phyloP scores from a whole-genome alignment of 1,140 invertebrate species.

The Caligus rogercresseyi region DNA sequence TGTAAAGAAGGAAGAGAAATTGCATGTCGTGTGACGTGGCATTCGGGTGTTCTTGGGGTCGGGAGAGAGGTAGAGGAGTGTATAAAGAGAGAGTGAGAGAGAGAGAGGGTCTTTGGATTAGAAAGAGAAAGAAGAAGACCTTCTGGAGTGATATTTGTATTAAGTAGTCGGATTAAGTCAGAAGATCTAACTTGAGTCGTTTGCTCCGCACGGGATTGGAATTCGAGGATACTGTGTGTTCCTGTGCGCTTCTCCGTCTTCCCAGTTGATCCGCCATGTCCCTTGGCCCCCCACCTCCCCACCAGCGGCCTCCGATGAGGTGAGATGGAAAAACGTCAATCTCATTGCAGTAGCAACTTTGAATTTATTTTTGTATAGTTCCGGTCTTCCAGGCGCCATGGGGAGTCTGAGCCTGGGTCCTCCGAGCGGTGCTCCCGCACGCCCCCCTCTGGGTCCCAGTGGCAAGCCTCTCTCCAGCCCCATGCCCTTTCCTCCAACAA shows the following conservation, averaged over 20 bases:
- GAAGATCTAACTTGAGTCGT: not conserved
- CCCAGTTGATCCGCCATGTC: not conserved
- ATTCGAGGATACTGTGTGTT: too few species aligned
- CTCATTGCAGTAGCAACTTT: not conserved
- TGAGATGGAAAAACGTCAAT: not conserved
- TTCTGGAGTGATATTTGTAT: too few species aligned
- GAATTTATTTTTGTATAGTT: not conserved
- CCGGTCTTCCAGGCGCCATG: not conserved
- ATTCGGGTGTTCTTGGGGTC: not conserved
- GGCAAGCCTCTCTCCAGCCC: too few species aligned
- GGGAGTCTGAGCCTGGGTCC: not conserved
- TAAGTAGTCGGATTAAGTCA: not conserved
- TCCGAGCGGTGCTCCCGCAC: not conserved
- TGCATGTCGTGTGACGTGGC: not conserved
- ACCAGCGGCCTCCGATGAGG: not conserved
- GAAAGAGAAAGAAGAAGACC: not conserved
- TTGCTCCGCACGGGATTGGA: not conserved
- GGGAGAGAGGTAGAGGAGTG: not conserved
- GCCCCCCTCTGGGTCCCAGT: too few species aligned
- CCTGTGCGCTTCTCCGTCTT: too few species aligned
- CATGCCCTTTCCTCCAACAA: not conserved
- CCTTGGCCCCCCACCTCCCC: not conserved
- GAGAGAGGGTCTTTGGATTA: not conserved
- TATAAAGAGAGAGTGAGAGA: not conserved
- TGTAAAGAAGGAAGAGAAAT: not conserved